A percentile compares a stretch with the other conserved stretches of the same genome.
Conservation (phyloP, 2,888 invertebrate genomes). For the Sylvicola cinctus region DNA sequence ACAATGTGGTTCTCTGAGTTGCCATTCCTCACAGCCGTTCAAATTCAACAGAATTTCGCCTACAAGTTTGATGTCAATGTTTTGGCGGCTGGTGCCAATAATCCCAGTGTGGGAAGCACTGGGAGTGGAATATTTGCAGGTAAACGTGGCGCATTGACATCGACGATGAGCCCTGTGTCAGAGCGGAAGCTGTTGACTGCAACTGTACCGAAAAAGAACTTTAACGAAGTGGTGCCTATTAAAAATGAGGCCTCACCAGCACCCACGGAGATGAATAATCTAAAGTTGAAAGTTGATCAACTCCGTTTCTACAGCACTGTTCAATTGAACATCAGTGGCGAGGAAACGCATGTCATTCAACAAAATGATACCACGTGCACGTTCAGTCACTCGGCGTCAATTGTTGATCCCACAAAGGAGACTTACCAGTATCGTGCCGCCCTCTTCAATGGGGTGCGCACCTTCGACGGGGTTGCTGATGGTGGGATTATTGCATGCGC, state of each 20-base stretch:
- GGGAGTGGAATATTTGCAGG: constrained; percentile 41
- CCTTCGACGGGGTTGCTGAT: constrained; percentile 19
- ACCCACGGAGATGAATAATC: neutral
- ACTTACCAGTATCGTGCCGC: constrained; percentile 25
- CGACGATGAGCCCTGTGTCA: constrained; percentile 14
- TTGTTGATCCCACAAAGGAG: neutral
- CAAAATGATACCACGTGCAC: neutral
- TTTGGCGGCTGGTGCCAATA: constrained; percentile 37
- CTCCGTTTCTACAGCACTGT: neutral
- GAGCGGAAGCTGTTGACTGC: constrained; percentile 15
- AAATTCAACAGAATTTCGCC: constrained; percentile 39
- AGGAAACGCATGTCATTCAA: neutral
- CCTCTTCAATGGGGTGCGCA: constrained; percentile 25
- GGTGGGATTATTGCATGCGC: constrained; percentile 28
- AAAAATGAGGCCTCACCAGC: neutral
- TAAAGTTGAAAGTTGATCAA: neutral
- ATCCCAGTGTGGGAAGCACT: constrained; percentile 27
- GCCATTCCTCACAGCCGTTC: constrained; percentile 45
- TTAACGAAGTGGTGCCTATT: neutral
- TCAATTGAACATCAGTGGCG: neutral
- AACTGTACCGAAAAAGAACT: constrained; percentile 16
- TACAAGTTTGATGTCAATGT: constrained; percentile 34
- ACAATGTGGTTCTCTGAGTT: constrained; percentile 66
- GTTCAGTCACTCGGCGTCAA: neutral
- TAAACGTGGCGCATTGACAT: constrained; percentile 13